These are phyloP conservation scores for Scylla paramamosain DNA, from an alignment of 1,140 invertebrate genomes.

Conservation along the genomic window DNA sequence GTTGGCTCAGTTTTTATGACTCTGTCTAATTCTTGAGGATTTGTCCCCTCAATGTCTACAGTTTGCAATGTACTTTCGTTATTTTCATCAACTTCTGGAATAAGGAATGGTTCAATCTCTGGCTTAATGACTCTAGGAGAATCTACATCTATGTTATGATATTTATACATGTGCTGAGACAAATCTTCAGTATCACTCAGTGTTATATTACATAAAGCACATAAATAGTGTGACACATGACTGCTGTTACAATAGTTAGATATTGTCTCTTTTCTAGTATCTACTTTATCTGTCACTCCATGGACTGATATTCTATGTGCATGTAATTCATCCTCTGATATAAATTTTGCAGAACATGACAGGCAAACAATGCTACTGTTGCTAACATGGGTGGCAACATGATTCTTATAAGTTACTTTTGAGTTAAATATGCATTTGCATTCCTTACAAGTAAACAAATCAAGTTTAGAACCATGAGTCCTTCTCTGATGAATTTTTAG, in stretches of 20 bases:
- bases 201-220: conserved; percentile 25
- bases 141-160: not conserved
- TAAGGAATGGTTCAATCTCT: conserved; percentile 25
- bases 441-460: conserved; percentile 31
- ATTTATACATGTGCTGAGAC: conserved; percentile 4
- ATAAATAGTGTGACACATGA: not conserved
- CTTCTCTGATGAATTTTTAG: conserved; percentile 38
- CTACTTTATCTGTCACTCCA: not conserved
- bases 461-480: conserved; percentile 8
- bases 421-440: conserved; percentile 35
- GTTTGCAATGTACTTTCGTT: conserved; percentile 36
- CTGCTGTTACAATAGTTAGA: not conserved
- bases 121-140: conserved; percentile 6
- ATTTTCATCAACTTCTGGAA: conserved; percentile 33
- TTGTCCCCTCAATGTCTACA: conserved; percentile 26
- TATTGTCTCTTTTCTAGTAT: not conserved
- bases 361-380: conserved; percentile 26
- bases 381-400: conserved; percentile 33
- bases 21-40: not conserved
- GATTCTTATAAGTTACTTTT: conserved; percentile 23
- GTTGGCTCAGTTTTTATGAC: not conserved
- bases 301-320: conserved; percentile 43
- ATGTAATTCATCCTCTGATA: conserved; percentile 42
- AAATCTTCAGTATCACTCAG: not conserved
- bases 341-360: conserved; percentile 29